Evolutionary conservation across 1,140 invertebrate species (phyloP), one percentile per base, ranked within the genome.

Genomic region (Trachelipus rathkii): DNA sequence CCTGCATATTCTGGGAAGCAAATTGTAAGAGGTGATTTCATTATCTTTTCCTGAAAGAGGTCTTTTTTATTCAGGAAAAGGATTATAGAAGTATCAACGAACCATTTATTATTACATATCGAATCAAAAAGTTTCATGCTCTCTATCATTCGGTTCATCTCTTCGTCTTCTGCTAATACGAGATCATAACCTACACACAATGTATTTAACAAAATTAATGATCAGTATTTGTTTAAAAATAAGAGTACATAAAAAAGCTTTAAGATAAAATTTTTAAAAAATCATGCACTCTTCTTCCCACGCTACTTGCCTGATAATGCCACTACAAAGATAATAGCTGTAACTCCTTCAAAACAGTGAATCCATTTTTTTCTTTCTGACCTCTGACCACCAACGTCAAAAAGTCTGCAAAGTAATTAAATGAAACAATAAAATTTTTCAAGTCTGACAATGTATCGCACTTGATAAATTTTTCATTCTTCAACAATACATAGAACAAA

Each of bases 21-120:
- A 84, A 97, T 93, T 76, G 92, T 96, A 50, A 98, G 85, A n/a
- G 95, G 93, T 82, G 93, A 96, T 86, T 92, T 92, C 75, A 87
- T 88, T 81, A 95, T 96, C 87, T 95, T 95, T 81, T 95, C 94
- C 84, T 96, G 94, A 85, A 98, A 98, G 73, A 98, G 87, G 89
- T 98, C 96, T 85, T 97, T 97, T 84, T 98, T 98, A 86, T 98
- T 98, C 33, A 98, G 87, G 86, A 98, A 98, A 70, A 98, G 87
- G 84, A 97, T 97, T 79, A 97, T 97, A n/a, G 95, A 97, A 15
- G 96, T 97, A 82, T 97, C 95, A 72, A 95, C 93, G 85, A 97
- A 97, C 95, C 95, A 98, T 87, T 97, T 97, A 85, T 95, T 97
- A 86, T 97, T 97, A 85, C 96, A 98, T 84, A 98, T 98, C 4